Percentiles rank a stretch among this genome's conserved stretches.
These are phyloP conservation scores for Xenus cinereus DNA, from an alignment of 2,113 vertebrate genomes.

Conservation along the genomic window DNA sequence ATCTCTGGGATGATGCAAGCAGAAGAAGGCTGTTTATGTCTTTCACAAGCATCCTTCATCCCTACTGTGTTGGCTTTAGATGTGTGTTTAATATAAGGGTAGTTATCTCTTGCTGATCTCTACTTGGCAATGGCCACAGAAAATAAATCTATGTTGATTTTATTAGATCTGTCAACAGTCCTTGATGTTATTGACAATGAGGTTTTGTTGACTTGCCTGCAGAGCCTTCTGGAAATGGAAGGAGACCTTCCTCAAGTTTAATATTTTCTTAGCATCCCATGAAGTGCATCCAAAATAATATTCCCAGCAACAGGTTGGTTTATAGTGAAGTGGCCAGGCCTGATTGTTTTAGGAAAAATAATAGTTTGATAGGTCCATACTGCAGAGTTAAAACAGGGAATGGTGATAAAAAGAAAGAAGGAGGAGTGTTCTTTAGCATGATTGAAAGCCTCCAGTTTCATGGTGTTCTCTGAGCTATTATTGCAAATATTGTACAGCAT, in stretches of 20 bases:
- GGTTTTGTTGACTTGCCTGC: conserved; percentile 50
- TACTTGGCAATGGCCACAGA: conserved; percentile 42
- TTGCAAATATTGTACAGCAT: neutral
- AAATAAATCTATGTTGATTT: conserved; percentile 62
- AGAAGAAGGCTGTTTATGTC: conserved; percentile 20
- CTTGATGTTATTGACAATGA: conserved; percentile 66
- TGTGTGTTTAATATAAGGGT: conserved; percentile 37
- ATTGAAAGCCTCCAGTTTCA: neutral
- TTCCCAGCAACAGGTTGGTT: neutral
- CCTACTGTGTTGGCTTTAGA: conserved; percentile 39
- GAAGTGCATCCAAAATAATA: neutral
- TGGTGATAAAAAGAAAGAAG: neutral
- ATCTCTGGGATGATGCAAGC: conserved; percentile 51
- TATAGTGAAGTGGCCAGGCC: neutral
- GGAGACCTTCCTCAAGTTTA: conserved; percentile 18
- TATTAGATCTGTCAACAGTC: conserved; percentile 64
- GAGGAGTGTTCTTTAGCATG: neutral
- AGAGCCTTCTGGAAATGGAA: conserved; percentile 39
- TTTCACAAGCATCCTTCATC: conserved; percentile 53
- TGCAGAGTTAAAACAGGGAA: neutral
- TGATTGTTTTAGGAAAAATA: neutral
- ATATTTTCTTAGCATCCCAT: conserved; percentile 11
- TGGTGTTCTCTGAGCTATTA: neutral
- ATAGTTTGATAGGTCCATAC: neutral
- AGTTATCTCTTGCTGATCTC: conserved; percentile 53